Evolutionary conservation across 1,140 invertebrate species (phyloP).

Genomic region (Teleopsis dalmanni): DNA sequence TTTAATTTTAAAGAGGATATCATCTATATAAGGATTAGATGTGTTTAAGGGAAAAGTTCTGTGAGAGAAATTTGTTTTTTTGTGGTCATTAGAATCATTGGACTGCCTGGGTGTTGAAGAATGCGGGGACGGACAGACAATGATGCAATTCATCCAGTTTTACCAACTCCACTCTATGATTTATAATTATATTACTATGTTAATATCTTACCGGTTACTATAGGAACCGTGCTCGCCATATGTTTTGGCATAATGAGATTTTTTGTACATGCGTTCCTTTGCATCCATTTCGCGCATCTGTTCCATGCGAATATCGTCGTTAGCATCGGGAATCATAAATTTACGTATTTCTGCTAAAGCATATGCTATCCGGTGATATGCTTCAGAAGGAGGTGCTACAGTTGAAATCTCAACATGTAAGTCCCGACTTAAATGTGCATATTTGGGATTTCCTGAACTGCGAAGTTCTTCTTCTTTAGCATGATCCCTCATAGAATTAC

Average conservation of each 20-base stretch:
- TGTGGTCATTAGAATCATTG: no score
- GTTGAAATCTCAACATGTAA: conserved; percentile 90
- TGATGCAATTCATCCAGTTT: no score
- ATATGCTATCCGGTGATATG: conserved; percentile 82
- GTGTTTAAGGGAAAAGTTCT: no score
- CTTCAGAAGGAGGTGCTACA: conserved; percentile 81
- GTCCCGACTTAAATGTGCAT: conserved; percentile 84
- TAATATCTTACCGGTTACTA: conserved; percentile 25
- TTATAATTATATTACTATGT: background rate
- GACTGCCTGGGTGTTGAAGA: no score
- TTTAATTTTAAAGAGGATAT: no score
- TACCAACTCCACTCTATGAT: background rate
- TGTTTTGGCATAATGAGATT: conserved; percentile 37
- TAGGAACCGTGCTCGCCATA: conserved; percentile 37
- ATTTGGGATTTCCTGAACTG: conserved; percentile 82
- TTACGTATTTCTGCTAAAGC: conserved; percentile 72
- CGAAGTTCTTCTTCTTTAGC: conserved; percentile 84
- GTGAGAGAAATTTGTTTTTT: no score
- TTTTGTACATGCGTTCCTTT: conserved; percentile 37
- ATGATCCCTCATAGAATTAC: conserved; percentile 92
- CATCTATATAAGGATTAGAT: no score
- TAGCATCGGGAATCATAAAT: conserved; percentile 63
- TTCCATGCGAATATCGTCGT: conserved; percentile 72
- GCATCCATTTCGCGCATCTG: conserved; percentile 63
- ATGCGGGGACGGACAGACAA: no score